Base-by-base conservation (phyloP, 2,888 invertebrate genomes). In the Leucoma salicis region DNA sequence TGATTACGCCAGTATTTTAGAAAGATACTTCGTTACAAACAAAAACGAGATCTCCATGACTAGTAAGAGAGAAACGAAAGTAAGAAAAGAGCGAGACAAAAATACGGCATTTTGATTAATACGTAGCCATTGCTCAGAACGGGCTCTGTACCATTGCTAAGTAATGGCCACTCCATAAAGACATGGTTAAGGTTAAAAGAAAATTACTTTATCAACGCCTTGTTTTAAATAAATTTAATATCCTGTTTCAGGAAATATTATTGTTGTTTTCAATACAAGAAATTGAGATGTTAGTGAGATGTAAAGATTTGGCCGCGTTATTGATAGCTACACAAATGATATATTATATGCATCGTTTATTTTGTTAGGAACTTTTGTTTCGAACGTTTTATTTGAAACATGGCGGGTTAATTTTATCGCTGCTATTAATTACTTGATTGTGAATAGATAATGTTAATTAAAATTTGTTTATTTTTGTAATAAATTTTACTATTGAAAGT, bases 171-270 rank as follows among this genome's bases (percentile, higher is more conserved):
- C 83, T 87, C 89, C 88, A 88, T 88, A 86, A 89, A 87, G 88
- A 89, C 88, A 88, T 84, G 89, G 86, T 87, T 87, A 88, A 88
- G 88, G 89, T 88, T 88, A 87, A 88, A 89, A 89, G 87, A 88
- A 89, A 88, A 89, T 89, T 89, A 89, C 88, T 89, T 88, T 88
- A 89, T 89, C 89, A 89, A 87, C 89, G 88, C 86, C 89, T 88
- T 87, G 87, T 88, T 89, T 89, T 85, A 85, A 89, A 88, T 88
- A 89, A 89, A 89, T 21, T 21, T 21, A 21, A 21, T 88, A 88
- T 87, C 85, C 87, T 82, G 87, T 89, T 89, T 89, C 87, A 87
- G 89, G 88, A 88, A 88, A 83, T 89, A 89, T 89, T 88, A 83
- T 88, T 82, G 85, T 86, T 87, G 78, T 87, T 84, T 82, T 82